Base-by-base conservation (phyloP, 2,888 invertebrate genomes). In the Metopia argyrocephala region DNA sequence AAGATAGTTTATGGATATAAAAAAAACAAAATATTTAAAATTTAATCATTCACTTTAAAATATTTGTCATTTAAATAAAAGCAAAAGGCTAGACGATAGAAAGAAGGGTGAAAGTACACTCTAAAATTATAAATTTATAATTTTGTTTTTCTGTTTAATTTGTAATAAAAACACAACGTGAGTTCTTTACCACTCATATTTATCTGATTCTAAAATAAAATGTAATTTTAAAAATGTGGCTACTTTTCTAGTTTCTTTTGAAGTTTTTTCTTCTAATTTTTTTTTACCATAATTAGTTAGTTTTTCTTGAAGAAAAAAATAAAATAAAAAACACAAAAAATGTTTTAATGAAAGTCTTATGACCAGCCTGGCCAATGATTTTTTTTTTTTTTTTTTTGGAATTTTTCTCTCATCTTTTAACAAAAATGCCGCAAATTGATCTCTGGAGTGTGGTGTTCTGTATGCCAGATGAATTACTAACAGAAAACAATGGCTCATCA, bases 331-430 rank as follows among this genome's bases (percentile, higher is more conserved):
- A n/a, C n/a, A n/a, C n/a, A n/a, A n/a, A n/a, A n/a, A n/a, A n/a
- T n/a, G 56, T 66, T 57, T 74, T 65, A 74, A 79, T 69, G 74
- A 70, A 70, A 75, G 65, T 54, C 65, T 15, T 73, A 31, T 27
- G 31, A 56, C 57, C 45, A 18, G 27, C 12, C 50, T n/a, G 50
- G 20, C 31, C 38, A 38, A 38, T 38, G 38, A 38, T 38, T 15
- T 38, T 12, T 38, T 38, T 12, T 38, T 38, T 38, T n/a, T n/a
- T n/a, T n/a, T n/a, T n/a, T n/a, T n/a, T n/a, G n/a, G n/a, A n/a
- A n/a, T 46, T 12, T 46, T 54, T 28, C 45, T 64, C 56, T 61
- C 52, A 75, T 45, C 45, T 68, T 23, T 45, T 6, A 12, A 23
- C 20, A 3, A n/a, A 28, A 31, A 45, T 46, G 68, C 23, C 45